Conservation (phyloP, 2,888 invertebrate species). For the Hydraecia micacea region DNA sequence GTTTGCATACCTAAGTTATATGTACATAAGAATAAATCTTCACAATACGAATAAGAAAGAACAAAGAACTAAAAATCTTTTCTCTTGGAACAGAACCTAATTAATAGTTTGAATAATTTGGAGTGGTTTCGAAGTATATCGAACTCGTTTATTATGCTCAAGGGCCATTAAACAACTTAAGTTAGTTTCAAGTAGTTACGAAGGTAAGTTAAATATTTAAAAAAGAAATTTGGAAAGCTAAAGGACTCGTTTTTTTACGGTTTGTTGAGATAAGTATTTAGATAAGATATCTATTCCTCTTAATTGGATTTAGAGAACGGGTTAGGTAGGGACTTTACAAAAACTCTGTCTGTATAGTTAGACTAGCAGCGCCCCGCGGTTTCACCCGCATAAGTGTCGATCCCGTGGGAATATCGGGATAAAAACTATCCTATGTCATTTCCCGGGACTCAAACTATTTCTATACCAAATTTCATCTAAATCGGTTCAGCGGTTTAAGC, state of each 20-base stretch:
- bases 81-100: slow-evolving; percentile 37
- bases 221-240: slow-evolving; percentile 18
- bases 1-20: no score
- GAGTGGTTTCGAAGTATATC: slow-evolving; percentile 38
- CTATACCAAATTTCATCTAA: no score
- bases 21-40: background rate
- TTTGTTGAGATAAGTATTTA: background rate
- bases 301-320: background rate
- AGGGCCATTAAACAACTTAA: slow-evolving; percentile 46
- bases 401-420: no score
- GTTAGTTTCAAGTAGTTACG: slow-evolving; percentile 40
- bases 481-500: no score
- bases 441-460: no score
- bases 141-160: slow-evolving; percentile 51
- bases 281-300: background rate
- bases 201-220: slow-evolving; percentile 20
- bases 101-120: slow-evolving; percentile 51
- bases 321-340: background rate
- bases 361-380: no score
- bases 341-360: background rate
- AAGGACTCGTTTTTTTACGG: background rate
- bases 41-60: background rate
- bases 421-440: no score
- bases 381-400: no score
- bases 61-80: slow-evolving; percentile 17